Conservation (phyloP, 2,888 invertebrate genomes). For the Eugnorisma glareosa region DNA sequence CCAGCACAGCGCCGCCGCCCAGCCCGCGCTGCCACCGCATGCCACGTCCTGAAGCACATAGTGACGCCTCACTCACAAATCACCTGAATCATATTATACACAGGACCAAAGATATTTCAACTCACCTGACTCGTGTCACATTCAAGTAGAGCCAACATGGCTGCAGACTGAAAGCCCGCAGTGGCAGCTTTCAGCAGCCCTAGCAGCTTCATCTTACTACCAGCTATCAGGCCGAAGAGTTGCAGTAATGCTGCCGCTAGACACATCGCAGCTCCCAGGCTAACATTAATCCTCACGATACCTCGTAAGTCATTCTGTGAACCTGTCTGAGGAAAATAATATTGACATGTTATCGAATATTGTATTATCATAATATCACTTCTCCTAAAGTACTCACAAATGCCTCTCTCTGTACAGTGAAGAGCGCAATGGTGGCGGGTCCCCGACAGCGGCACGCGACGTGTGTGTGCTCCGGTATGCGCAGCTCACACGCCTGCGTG, state of each 20-base stretch:
- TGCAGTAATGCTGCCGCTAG: conserved; percentile 82
- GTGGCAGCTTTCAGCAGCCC: conserved; percentile 82
- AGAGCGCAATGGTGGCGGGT: conserved; percentile 83
- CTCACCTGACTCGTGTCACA: conserved; percentile 84
- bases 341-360: conserved; percentile 4
- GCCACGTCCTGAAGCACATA: conserved; percentile 77
- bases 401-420: conserved; percentile 82
- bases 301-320: conserved; percentile 84
- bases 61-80: background rate
- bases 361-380: background rate
- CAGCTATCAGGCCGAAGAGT: conserved; percentile 78
- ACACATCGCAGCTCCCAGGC: conserved; percentile 85
- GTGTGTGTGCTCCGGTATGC: conserved; percentile 81
- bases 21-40: conserved; percentile 90
- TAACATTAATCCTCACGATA: conserved; percentile 83
- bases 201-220: conserved; percentile 76
- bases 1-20: conserved; percentile 93
- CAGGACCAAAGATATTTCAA: background rate
- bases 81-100: background rate
- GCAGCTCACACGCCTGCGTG: conserved; percentile 84
- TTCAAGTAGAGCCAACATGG: conserved; percentile 81
- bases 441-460: conserved; percentile 84
- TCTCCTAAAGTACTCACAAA: conserved; percentile 76
- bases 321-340: conserved; percentile 77
- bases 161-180: conserved; percentile 84